phyloP scores from a whole-genome alignment of 2,888 invertebrate genomes.

The Venustoraphidia nigricollis region DNA sequence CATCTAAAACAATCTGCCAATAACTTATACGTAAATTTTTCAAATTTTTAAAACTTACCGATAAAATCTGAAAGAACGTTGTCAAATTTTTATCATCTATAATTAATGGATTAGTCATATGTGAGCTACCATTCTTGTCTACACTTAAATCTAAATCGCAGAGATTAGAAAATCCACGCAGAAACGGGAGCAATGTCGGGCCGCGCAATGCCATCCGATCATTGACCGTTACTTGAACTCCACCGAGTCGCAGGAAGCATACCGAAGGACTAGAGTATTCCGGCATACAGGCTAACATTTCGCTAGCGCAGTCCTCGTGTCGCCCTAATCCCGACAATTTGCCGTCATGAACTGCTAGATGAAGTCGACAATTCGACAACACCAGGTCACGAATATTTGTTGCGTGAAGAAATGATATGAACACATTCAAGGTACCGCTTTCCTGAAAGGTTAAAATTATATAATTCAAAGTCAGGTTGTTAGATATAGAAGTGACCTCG shows the following conservation, averaged over 20 bases:
- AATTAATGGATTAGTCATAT: conserved; percentile 25
- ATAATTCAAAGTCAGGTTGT: too few relatives aligned
- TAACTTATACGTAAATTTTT: conserved; percentile 26
- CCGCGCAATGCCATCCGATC: conserved; percentile 30
- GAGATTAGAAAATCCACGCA: conserved; percentile 31
- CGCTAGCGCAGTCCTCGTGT: conserved; percentile 25
- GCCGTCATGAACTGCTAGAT: conserved; percentile 30
- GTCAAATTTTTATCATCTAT: conserved; percentile 31
- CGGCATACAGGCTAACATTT: conserved; percentile 24
- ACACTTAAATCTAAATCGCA: conserved; percentile 33
- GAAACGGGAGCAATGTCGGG: conserved; percentile 30
- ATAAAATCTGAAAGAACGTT: conserved; percentile 29
- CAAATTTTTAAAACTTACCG: conserved; percentile 27
- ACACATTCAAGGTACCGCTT: conserved; percentile 29
- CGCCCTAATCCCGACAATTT: conserved; percentile 24
- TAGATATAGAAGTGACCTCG: too few relatives aligned
- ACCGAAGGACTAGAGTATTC: conserved; percentile 30
- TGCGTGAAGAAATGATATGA: conserved; percentile 31
- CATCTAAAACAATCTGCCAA: conserved; percentile 24
- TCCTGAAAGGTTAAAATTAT: conserved; percentile 20
- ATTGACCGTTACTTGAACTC: conserved; percentile 29
- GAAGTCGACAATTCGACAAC: conserved; percentile 33
- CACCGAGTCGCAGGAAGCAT: conserved; percentile 31
- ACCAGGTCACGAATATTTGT: conserved; percentile 34
- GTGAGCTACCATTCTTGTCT: conserved; percentile 28